phyloP scores from a whole-genome alignment of 2,113 vertebrate species.

The Trinectes maculatus region DNA sequence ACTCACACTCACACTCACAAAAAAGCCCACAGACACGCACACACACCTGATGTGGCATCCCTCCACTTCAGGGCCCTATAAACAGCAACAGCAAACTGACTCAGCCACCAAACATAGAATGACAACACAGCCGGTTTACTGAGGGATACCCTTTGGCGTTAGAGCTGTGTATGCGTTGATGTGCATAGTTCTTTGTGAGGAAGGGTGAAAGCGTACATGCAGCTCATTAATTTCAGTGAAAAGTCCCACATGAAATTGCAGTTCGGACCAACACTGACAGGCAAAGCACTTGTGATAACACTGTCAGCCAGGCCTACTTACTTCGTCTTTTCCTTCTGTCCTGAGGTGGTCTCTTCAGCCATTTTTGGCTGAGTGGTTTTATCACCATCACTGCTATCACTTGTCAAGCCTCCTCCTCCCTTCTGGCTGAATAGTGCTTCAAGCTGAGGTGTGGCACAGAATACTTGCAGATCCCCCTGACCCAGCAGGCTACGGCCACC shows the following conservation, averaged over 20 bases:
- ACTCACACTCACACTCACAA: slow-evolving; percentile 8
- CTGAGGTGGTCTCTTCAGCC: slow-evolving; percentile 74
- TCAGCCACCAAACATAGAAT: slow-evolving; percentile 23
- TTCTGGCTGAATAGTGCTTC: slow-evolving; percentile 71
- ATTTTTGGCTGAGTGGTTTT: slow-evolving; percentile 76
- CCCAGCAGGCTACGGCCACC: slow-evolving; percentile 95
- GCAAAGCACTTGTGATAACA: slow-evolving; percentile 29
- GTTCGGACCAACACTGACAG: not conserved
- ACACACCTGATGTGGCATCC: slow-evolving; percentile 27
- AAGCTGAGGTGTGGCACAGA: slow-evolving; percentile 85
- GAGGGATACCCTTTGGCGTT: not conserved
- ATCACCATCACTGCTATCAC: slow-evolving; percentile 79
- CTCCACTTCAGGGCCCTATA: not conserved
- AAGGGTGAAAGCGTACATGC: not conserved
- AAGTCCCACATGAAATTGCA: slow-evolving; percentile 19
- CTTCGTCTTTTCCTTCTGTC: slow-evolving; percentile 73
- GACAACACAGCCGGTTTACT: slow-evolving; percentile 8
- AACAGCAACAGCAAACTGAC: slow-evolving; percentile 11
- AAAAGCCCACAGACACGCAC: too few species aligned
- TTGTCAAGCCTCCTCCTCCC: slow-evolving; percentile 72
- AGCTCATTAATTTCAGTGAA: slow-evolving; percentile 25
- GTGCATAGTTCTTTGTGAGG: not conserved
- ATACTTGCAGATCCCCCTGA: slow-evolving; percentile 94
- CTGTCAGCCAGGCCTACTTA: slow-evolving; percentile 60
- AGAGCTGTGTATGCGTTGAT: not conserved